Evolutionary conservation across 2,797 vertebrate genomes (phyloP).

Genomic region (Chrosomus eos): DNA sequence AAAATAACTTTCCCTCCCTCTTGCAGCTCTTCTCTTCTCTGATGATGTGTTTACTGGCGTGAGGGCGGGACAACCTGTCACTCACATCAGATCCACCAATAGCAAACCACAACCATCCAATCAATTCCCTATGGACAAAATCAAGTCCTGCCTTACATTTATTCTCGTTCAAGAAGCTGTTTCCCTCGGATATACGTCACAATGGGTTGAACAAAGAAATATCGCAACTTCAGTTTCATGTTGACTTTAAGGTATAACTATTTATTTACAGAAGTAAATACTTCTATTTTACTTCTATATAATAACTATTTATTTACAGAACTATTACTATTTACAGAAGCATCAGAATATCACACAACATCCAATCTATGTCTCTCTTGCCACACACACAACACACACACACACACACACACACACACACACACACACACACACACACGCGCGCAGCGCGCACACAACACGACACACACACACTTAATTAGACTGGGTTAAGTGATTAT

Average conservation of each 20-base stretch:
- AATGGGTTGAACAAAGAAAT: not conserved
- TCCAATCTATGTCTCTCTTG: not conserved
- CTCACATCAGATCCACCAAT: not conserved
- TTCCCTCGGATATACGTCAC: not conserved
- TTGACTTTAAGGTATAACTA: not conserved
- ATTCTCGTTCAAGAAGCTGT: not conserved
- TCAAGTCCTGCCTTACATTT: not conserved
- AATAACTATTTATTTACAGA: too few species aligned
- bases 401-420: conserved; percentile 1
- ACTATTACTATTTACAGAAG: not conserved
- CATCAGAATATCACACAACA: not conserved
- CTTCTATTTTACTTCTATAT: too few species aligned
- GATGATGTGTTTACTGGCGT: not conserved
- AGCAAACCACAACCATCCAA: too few species aligned
- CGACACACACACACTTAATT: conserved; percentile 65
- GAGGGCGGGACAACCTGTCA: not conserved
- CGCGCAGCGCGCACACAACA: too few species aligned
- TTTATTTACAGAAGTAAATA: too few species aligned
- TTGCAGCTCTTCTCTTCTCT: not conserved
- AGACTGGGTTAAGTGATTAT: conserved; percentile 75
- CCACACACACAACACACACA: not conserved
- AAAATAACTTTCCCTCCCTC: not conserved
- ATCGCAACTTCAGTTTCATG: not conserved
- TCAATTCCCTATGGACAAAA: too few species aligned
- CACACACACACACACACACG: not conserved